Percentiles rank a stretch among this genome's conserved stretches.
phyloP scores from a whole-genome alignment of 2,888 invertebrate species.

The Synergus gifuensis region DNA sequence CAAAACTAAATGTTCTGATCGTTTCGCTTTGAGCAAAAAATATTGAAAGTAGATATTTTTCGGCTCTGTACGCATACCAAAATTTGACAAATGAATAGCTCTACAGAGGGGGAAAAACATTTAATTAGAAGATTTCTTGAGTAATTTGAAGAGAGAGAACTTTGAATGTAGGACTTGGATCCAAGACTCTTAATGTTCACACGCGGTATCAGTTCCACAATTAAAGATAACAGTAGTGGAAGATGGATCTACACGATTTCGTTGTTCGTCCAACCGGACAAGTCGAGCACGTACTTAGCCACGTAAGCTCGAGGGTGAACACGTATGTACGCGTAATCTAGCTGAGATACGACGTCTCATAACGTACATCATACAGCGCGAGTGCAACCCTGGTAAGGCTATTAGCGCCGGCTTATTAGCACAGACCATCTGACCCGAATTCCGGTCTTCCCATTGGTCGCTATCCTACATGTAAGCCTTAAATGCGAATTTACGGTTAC shows the following conservation, averaged over 20 bases:
- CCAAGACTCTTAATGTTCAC: not conserved
- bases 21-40: too few relatives aligned
- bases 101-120: too few relatives aligned
- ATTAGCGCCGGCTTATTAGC: slow-evolving; percentile 66
- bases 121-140: not conserved
- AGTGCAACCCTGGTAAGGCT: slow-evolving; percentile 63
- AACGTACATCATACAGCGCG: slow-evolving; percentile 56
- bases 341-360: slow-evolving; percentile 59
- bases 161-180: not conserved
- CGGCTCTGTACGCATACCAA: too few relatives aligned
- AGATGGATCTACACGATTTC: slow-evolving; percentile 13
- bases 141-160: not conserved
- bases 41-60: too few relatives aligned
- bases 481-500: slow-evolving; percentile 68
- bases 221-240: slow-evolving; percentile 10
- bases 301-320: slow-evolving; percentile 58
- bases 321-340: slow-evolving; percentile 60
- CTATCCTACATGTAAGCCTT: slow-evolving; percentile 60
- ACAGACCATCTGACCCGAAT: slow-evolving; percentile 50
- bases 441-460: slow-evolving; percentile 57
- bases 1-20: too few relatives aligned
- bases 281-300: slow-evolving; percentile 53
- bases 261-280: slow-evolving; percentile 27
- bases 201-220: not conserved
- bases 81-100: too few relatives aligned